Base-by-base conservation (phyloP, 2,888 invertebrate genomes). In the Eristalis intricaria region DNA sequence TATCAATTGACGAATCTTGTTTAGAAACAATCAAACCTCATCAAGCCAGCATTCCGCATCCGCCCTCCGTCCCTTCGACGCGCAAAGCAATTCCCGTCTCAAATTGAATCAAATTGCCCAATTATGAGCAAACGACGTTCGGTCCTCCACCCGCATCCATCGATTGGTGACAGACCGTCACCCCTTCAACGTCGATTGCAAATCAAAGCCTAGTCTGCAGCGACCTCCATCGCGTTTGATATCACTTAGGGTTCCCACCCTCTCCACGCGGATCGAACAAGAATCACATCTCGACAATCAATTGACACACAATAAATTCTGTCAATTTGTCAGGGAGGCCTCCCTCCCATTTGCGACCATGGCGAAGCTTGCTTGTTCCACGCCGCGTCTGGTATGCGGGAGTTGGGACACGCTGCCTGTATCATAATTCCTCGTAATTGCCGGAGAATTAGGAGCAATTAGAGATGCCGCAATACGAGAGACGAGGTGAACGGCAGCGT, bases 61-160 rank as follows among this genome's bases (percentile, higher is more conserved):
- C 23, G 23, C n/a, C 35, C 35, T 1, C 38, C 29, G 19, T 61
- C 66, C 60, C 68, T 38, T 23, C 38, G 50, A 64, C 38, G 73
- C 85, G 82, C 82, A 82, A 85, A 85, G 81, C 82, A 60, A 85
- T 85, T 82, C 56, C 61, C 40, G 22, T 19, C 38, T 11, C 75
- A 84, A 87, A 87, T 87, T 87, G 87, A 84, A 79, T 87, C 63
- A 76, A 87, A 87, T 87, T 87, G 87, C 79, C 87, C 84, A 87
- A 87, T 87, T 84, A 80, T 79, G 75, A 38, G 84, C 76, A 61
- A 68, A 79, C 61, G 74, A 84, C 74, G 75, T 65, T 78, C 75
- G 58, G 63, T 75, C 70, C 76, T 76, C 87, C 87, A 87, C 87
- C 87, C 87, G 87, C 87, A 87, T 87, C 79, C 29, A 65, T 79